Percentiles rank a stretch among this genome's conserved stretches.
phyloP scores from a whole-genome alignment of 2,797 vertebrate species.

The Sebastes hubbsi region DNA sequence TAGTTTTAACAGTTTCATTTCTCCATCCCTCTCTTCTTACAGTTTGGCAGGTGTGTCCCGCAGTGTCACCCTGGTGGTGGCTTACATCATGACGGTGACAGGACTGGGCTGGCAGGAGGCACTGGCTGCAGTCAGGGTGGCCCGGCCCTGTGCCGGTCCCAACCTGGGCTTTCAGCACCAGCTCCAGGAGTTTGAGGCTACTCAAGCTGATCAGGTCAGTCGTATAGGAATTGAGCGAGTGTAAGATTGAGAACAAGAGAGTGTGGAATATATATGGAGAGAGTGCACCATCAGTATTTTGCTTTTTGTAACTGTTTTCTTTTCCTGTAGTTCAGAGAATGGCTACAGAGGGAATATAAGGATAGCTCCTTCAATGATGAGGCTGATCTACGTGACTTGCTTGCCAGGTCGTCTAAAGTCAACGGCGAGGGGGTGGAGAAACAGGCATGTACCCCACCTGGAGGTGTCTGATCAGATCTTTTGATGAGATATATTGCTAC shows the following conservation, averaged over 20 bases:
- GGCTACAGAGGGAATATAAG: slow-evolving; percentile 89
- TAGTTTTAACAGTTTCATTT: not conserved
- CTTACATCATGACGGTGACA: slow-evolving; percentile 95
- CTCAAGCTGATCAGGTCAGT: slow-evolving; percentile 86
- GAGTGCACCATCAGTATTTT: not conserved
- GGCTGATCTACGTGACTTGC: slow-evolving; percentile 86
- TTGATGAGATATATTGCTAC: slow-evolving; percentile 5
- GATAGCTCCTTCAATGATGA: slow-evolving; percentile 89
- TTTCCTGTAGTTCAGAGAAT: slow-evolving; percentile 86
- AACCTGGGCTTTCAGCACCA: slow-evolving; percentile 95
- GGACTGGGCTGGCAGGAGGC: slow-evolving; percentile 94
- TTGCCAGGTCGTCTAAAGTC: slow-evolving; percentile 75
- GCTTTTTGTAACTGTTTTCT: not conserved
- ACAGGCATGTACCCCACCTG: not conserved
- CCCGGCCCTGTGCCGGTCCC: slow-evolving; percentile 91
- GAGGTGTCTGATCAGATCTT: slow-evolving; percentile 35
- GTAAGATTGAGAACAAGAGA: not conserved
- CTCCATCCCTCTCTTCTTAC: not conserved
- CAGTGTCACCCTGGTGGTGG: slow-evolving; percentile 93
- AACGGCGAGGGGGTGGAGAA: slow-evolving; percentile 22
- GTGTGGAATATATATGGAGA: not conserved
- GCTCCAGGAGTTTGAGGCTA: slow-evolving; percentile 91
- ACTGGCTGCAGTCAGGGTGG: slow-evolving; percentile 86
- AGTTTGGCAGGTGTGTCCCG: slow-evolving; percentile 97
- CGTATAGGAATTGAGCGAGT: not conserved